Evolutionary conservation across 2,797 vertebrate species (phyloP).

Genomic region (Mormyrus proboscirostris): DNA sequence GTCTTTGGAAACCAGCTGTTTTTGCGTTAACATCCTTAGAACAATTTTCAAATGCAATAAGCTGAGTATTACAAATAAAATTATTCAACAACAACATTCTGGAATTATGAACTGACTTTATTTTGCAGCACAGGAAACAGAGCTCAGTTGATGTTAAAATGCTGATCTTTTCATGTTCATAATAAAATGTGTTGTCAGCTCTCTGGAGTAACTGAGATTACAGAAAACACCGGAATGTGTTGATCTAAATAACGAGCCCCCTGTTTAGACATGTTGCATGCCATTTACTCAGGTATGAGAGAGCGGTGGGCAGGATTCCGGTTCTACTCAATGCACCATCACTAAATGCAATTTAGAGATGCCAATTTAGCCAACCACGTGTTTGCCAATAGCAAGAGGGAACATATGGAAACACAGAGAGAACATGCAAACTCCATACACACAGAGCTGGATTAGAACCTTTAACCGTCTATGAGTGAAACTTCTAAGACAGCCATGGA

Average conservation of each 20-base stretch:
- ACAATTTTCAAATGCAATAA: not conserved
- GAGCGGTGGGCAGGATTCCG: not conserved
- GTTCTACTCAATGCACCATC: not conserved
- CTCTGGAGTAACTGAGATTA: conserved; percentile 44
- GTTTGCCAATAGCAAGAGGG: not conserved
- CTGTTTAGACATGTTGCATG: conserved; percentile 43
- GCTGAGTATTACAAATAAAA: not conserved
- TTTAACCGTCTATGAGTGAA: not conserved
- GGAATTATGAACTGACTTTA: not conserved
- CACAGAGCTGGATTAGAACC: not conserved
- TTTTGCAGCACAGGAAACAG: not conserved
- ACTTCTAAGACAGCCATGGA: not conserved
- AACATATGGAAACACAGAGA: not conserved
- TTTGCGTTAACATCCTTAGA: not conserved
- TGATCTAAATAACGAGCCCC: conserved; percentile 57
- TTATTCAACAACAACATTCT: not conserved
- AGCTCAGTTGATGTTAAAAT: not conserved
- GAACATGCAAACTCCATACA: not conserved
- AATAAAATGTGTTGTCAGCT: conserved; percentile 49
- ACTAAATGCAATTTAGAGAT: not conserved
- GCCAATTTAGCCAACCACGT: not conserved
- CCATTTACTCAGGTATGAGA: not conserved
- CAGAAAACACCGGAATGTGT: conserved; percentile 28
- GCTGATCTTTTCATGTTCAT: conserved; percentile 47
- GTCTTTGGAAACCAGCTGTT: not conserved